These are phyloP conservation scores for Leptatherina wallacei DNA, from an alignment of 2,797 vertebrate genomes.

Conservation along the genomic window DNA sequence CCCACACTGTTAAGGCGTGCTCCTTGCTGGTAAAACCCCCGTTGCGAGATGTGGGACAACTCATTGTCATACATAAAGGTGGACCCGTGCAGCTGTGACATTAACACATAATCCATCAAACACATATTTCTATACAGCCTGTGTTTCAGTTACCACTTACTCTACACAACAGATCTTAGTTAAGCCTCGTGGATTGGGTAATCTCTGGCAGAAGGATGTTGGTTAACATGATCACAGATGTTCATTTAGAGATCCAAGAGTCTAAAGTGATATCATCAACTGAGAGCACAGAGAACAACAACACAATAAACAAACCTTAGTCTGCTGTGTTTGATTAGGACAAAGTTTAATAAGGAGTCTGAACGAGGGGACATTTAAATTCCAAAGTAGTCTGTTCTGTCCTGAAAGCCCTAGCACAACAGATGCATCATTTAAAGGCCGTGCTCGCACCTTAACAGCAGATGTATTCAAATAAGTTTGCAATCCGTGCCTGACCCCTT, in stretches of 20 bases:
- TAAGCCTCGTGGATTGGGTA: neutral
- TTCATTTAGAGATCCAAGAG: neutral
- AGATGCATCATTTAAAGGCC: neutral
- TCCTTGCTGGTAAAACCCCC: no score
- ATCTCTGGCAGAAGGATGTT: neutral
- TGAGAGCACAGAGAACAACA: constrained; percentile 7
- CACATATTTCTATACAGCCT: neutral
- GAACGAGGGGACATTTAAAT: constrained; percentile 20
- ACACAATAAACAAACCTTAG: neutral
- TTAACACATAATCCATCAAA: neutral
- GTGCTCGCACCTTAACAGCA: neutral
- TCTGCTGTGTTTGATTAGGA: constrained; percentile 34
- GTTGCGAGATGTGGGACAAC: neutral
- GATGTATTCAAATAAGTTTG: neutral
- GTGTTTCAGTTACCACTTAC: neutral
- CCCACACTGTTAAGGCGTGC: no score
- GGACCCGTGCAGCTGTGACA: neutral
- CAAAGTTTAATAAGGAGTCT: constrained; percentile 15
- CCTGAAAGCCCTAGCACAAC: neutral
- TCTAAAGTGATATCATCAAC: neutral
- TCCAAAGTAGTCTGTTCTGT: neutral
- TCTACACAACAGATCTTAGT: constrained; percentile 17
- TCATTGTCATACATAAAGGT: no score
- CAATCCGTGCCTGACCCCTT: neutral
- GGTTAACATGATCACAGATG: neutral